Percentiles rank a stretch among this genome's conserved stretches.
These are phyloP conservation scores for Mormyrops boulengeri DNA, from an alignment of 2,797 vertebrate genomes.

Conservation along the genomic window DNA sequence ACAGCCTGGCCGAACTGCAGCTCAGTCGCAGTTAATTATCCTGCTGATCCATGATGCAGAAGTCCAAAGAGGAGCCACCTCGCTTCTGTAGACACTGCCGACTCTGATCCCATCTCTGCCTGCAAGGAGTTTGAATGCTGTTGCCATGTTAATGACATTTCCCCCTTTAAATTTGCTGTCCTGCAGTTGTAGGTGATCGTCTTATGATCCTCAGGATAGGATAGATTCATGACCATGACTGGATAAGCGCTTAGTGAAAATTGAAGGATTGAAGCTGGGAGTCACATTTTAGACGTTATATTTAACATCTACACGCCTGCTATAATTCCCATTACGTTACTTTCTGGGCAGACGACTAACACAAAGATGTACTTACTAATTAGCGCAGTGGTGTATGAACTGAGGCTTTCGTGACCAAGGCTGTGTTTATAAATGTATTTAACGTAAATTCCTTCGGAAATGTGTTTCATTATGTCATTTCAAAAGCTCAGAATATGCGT, in stretches of 20 bases:
- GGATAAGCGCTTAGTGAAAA: neutral
- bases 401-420: neutral
- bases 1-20: neutral
- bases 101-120: neutral
- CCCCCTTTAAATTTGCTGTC: neutral
- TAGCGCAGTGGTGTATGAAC: neutral
- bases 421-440: neutral
- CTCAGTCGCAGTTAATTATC: neutral
- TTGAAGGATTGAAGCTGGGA: neutral
- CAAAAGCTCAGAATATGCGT: neutral
- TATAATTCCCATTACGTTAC: conserved; percentile 11
- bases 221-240: conserved; percentile 1
- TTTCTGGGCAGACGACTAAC: neutral
- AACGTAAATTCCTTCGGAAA: neutral
- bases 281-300: conserved; percentile 11
- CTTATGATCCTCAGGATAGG: neutral
- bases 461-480: neutral
- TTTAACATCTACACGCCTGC: conserved; percentile 11
- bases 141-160: neutral
- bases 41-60: conserved; percentile 4
- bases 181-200: neutral
- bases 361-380: neutral
- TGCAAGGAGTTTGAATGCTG: neutral
- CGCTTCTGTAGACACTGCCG: neutral
- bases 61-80: neutral